Base-by-base conservation (phyloP, 1,140 invertebrate genomes). In the Zaprionus kolodkinae region DNA sequence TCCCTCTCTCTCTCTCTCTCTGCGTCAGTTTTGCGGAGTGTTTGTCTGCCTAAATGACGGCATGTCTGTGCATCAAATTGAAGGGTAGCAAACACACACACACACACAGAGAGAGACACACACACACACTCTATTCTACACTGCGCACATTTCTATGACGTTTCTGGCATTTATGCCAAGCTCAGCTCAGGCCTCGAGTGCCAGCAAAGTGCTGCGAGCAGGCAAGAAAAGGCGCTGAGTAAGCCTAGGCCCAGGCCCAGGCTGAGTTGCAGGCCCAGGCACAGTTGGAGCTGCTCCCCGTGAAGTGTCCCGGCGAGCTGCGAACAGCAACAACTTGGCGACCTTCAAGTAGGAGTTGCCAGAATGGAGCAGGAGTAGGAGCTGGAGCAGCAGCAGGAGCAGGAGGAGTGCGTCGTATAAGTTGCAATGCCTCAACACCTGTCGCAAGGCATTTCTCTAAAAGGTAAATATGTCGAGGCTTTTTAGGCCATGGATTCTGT, bases 161-260 rank as follows among this genome's bases (percentile, higher is more conserved):
- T 79, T 87, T 87, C 21, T 86, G 76, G 83, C 83, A 85, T 81
- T 85, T 87, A 78, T 79, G 75, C 68, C 76, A 75, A 72, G 80
- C 78, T 79, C 66, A 78, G 45, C 79, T 79, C 71, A 75, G 79
- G 59, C 65, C 72, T 71, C 67, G 70, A 74, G 57, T 73, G 70
- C 45, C 50, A 54, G 73, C 74, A 72, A 81, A 81, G 79, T 81
- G 27, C 27, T 30, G 65, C 64, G 65, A 21, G 21, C 21, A 1
- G 21, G 2, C 1, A 21, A 21, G 38, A 52, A 73, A 78, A 78
- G 69, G 65, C 64, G 76, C 76, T 75, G 76, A 75, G 30, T 78
- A 78, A 78, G 71, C 54, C 40, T 43, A 6, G 6, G 13, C 1
- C 13, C n/a, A 2, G 6, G 3, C 6, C 33, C 63, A 38, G 62